Conservation (phyloP, 2,797 vertebrate genomes). For the Cirrhinus molitorella region DNA sequence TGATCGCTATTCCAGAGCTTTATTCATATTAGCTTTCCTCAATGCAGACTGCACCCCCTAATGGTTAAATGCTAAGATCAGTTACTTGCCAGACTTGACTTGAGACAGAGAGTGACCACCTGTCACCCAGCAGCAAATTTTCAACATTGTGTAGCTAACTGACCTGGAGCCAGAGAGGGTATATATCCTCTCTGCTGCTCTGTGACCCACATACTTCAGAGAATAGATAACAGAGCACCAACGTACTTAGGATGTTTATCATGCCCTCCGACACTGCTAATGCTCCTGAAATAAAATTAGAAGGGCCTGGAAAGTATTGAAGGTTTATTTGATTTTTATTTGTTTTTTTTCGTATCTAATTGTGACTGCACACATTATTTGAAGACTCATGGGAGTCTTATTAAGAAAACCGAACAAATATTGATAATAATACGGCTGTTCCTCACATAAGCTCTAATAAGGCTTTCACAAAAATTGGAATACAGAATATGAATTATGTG, state of each 20-base stretch:
- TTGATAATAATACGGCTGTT: neutral
- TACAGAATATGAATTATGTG: neutral
- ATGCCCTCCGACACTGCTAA: conserved; percentile 3
- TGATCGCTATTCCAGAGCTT: conserved; percentile 63
- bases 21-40: conserved; percentile 62
- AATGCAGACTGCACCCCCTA: conserved; percentile 33
- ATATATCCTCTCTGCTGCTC: conserved; percentile 7
- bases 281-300: conserved; percentile 42
- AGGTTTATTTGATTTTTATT: neutral
- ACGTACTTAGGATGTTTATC: conserved; percentile 38
- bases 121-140: neutral
- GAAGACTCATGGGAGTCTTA: neutral
- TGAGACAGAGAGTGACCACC: conserved; percentile 1
- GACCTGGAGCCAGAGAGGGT: conserved; percentile 1
- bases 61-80: conserved; percentile 42
- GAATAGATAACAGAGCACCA: conserved; percentile 43
- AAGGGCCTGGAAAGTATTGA: conserved; percentile 28
- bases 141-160: neutral
- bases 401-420: neutral
- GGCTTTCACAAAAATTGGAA: neutral
- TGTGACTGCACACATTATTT: neutral
- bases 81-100: conserved; percentile 51
- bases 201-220: conserved; percentile 53
- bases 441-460: neutral
- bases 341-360: neutral